Evolutionary conservation across 1,140 invertebrate species (phyloP).

Genomic region (Tribolium madens): DNA sequence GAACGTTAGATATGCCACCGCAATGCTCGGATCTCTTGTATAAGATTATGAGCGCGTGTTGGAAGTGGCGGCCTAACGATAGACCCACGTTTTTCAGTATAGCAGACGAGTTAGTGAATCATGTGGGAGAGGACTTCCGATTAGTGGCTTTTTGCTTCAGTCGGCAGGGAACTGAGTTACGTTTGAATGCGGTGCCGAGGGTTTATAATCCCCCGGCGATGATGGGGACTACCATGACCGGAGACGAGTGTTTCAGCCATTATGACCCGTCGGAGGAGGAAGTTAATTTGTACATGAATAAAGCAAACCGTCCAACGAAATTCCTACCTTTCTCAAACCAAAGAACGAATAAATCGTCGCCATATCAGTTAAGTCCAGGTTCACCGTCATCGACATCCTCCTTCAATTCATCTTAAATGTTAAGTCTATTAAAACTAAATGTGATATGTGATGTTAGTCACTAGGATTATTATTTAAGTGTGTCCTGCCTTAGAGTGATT

Average conservation of each 20-base stretch:
- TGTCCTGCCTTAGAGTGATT: conserved; percentile 36
- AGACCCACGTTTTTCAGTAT: conserved; percentile 89
- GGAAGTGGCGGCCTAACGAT: conserved; percentile 66
- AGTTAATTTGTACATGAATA: conserved; percentile 1
- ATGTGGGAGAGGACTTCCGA: conserved; percentile 74
- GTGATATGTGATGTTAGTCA: conserved; percentile 46
- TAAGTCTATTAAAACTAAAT: conserved; percentile 38
- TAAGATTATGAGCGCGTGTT: conserved; percentile 67
- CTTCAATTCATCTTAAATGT: conserved; percentile 32
- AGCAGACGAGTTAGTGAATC: conserved; percentile 71
- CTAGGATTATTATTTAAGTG: conserved; percentile 31
- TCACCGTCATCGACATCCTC: conserved; percentile 20
- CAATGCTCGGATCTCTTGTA: conserved; percentile 66
- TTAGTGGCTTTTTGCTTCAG: conserved; percentile 83
- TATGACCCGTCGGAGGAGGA: conserved; percentile 12
- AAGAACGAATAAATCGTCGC: conserved; percentile 31
- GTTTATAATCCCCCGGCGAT: conserved; percentile 58
- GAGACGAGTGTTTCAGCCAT: neutral
- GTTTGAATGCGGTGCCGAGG: conserved; percentile 52
- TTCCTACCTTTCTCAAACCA: conserved; percentile 27
- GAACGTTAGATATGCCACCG: conserved; percentile 73
- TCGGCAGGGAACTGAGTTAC: conserved; percentile 71
- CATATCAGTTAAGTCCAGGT: conserved; percentile 14
- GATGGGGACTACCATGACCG: neutral
- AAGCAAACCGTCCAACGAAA: conserved; percentile 21